Percentiles rank a stretch among this genome's conserved stretches.
These are phyloP conservation scores for Yoshiicerus persimilis DNA, from an alignment of 1,140 invertebrate species.

Conservation along the genomic window DNA sequence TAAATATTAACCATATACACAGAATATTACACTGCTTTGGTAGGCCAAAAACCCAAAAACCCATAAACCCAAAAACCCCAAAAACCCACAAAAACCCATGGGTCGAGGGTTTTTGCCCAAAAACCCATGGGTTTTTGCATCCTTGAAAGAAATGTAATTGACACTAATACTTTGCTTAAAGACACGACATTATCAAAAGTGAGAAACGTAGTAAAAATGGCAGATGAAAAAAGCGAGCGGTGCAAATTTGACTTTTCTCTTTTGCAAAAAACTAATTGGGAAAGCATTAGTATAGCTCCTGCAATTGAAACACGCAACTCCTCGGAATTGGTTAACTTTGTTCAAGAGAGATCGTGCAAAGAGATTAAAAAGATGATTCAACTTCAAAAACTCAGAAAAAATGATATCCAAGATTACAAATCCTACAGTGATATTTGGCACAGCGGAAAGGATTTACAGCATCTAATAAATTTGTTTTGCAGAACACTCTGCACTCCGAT, in stretches of 20 bases:
- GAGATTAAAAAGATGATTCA: neutral
- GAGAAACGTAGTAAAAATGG: neutral
- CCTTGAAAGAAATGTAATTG: neutral
- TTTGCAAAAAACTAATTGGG: neutral
- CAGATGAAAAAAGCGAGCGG: neutral
- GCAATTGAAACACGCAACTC: neutral
- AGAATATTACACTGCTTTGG: no score
- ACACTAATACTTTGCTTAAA: neutral
- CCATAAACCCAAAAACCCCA: no score
- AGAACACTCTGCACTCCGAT: neutral
- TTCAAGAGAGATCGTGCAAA: neutral
- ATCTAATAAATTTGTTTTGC: neutral
- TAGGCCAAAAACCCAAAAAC: no score
- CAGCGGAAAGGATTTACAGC: neutral
- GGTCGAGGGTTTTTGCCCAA: no score
- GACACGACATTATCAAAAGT: neutral
- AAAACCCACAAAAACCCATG: no score
- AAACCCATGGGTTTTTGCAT: no score
- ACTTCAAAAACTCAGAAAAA: neutral
- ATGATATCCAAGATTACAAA: neutral
- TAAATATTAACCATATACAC: no score
- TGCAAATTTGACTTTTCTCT: neutral
- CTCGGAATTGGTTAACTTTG: neutral
- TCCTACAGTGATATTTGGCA: neutral
- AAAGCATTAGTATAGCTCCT: neutral